phyloP scores from a whole-genome alignment of 2,113 vertebrate genomes.

The Tichodroma muraria region DNA sequence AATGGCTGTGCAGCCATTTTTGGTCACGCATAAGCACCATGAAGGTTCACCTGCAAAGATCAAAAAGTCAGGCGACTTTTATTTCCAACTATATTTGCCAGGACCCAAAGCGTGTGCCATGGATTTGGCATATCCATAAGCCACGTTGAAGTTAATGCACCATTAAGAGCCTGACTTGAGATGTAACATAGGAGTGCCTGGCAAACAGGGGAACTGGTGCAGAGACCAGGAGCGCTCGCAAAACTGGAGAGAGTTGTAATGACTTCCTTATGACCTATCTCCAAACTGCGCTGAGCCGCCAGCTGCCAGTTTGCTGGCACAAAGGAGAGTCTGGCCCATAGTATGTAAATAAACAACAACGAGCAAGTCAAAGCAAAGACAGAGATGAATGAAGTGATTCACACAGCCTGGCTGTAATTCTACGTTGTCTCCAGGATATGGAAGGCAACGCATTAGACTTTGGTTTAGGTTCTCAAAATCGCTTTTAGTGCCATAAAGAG shows the following conservation, averaged over 20 bases:
- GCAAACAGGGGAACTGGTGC: not conserved
- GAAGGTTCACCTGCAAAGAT: not conserved
- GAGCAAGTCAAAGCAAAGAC: not conserved
- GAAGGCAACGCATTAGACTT: not conserved
- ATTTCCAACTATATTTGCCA: not conserved
- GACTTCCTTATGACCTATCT: slow-evolving; percentile 32
- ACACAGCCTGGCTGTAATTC: not conserved
- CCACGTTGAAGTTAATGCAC: not conserved
- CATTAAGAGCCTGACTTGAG: not conserved
- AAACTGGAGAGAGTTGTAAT: not conserved
- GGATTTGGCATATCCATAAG: not conserved
- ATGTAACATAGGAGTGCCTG: not conserved
- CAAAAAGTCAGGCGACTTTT: not conserved
- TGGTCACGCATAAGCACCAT: accelerated
- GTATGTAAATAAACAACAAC: not conserved
- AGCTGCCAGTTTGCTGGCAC: slow-evolving; percentile 38
- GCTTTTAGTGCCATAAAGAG: not conserved
- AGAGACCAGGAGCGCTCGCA: not conserved
- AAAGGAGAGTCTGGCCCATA: not conserved
- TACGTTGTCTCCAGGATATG: not conserved
- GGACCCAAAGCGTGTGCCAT: not conserved
- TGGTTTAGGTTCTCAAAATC: not conserved
- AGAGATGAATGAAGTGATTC: slow-evolving; percentile 24
- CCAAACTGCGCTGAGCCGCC: not conserved
- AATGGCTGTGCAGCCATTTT: not conserved